Evolutionary conservation across 2,888 invertebrate genomes (phyloP).

Genomic region (Drosophila pseudotakahashii): DNA sequence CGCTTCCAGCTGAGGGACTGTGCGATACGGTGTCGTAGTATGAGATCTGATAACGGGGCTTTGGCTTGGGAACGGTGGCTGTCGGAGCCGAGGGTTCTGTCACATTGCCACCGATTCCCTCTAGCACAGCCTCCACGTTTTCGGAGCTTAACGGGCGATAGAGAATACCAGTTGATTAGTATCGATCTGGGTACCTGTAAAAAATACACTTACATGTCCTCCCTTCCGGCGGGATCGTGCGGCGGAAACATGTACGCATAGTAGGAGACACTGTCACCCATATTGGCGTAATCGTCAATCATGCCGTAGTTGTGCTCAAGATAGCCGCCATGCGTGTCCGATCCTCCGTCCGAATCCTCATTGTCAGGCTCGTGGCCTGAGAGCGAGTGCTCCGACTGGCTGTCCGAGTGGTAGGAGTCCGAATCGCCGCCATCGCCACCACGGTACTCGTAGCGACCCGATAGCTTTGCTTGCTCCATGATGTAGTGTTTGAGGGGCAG

Average conservation of each 20-base stretch:
- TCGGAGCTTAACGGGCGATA: conserved; percentile 81
- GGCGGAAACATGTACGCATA: conserved; percentile 87
- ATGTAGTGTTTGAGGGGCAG: conserved; percentile 94
- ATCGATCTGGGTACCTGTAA: too few relatives aligned
- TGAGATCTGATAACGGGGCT: conserved; percentile 77
- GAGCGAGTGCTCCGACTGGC: conserved; percentile 87
- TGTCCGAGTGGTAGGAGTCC: conserved; percentile 92
- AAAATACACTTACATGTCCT: conserved; percentile 80
- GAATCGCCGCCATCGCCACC: conserved; percentile 87
- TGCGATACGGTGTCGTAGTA: conserved; percentile 77
- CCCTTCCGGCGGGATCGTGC: conserved; percentile 86
- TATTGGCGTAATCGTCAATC: conserved; percentile 83
- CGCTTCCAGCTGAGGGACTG: conserved; percentile 50
- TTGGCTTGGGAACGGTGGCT: conserved; percentile 60
- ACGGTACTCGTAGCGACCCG: conserved; percentile 89
- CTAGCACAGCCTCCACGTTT: conserved; percentile 84
- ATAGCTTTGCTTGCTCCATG: conserved; percentile 91
- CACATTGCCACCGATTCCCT: conserved; percentile 78
- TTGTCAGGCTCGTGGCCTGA: conserved; percentile 91
- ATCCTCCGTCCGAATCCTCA: conserved; percentile 89
- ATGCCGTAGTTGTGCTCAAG: conserved; percentile 86
- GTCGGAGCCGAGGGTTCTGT: conserved; percentile 45
- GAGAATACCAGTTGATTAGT: neutral
- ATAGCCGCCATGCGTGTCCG: conserved; percentile 87
- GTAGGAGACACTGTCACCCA: conserved; percentile 87